Percentiles rank a stretch among this genome's conserved stretches.
Conservation (phyloP, 2,888 invertebrate genomes). For the Sphaerophoria taeniata region DNA sequence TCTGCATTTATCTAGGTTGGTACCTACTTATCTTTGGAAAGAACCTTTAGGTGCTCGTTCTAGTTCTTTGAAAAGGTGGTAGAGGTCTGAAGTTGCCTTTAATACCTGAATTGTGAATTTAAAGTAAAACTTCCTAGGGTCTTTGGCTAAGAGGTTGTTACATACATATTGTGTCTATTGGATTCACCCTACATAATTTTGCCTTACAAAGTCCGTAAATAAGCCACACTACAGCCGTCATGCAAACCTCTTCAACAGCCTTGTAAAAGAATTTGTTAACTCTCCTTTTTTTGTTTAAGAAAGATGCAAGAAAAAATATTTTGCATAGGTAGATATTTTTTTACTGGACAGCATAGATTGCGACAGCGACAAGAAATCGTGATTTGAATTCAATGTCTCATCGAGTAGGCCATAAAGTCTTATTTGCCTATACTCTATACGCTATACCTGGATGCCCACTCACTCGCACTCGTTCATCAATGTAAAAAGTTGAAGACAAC, state of each 20-base stretch:
- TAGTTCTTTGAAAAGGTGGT: no score
- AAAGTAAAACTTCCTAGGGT: no score
- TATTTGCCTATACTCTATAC: neutral
- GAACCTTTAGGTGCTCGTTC: no score
- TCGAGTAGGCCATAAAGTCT: constrained; percentile 15
- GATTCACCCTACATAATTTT: no score
- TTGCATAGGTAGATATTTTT: constrained; percentile 28
- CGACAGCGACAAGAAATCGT: constrained; percentile 56
- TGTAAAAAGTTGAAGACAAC: constrained; percentile 1
- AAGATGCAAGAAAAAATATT: constrained; percentile 42
- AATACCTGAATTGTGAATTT: no score
- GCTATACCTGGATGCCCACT: neutral
- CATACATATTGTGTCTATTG: no score
- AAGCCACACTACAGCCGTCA: no score
- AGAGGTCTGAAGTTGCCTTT: no score
- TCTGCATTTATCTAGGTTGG: no score
- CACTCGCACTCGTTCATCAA: neutral
- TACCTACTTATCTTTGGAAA: no score
- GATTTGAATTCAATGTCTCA: constrained; percentile 66
- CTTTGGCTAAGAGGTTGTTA: no score
- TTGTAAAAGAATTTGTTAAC: constrained; percentile 28
- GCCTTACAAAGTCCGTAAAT: no score
- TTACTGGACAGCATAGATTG: constrained; percentile 34
- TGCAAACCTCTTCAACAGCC: constrained; percentile 6
- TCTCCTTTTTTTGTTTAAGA: neutral